A percentile compares a stretch with the other conserved stretches of the same genome.
phyloP scores from a whole-genome alignment of 2,113 vertebrate genomes.

The Casuarius casuarius region DNA sequence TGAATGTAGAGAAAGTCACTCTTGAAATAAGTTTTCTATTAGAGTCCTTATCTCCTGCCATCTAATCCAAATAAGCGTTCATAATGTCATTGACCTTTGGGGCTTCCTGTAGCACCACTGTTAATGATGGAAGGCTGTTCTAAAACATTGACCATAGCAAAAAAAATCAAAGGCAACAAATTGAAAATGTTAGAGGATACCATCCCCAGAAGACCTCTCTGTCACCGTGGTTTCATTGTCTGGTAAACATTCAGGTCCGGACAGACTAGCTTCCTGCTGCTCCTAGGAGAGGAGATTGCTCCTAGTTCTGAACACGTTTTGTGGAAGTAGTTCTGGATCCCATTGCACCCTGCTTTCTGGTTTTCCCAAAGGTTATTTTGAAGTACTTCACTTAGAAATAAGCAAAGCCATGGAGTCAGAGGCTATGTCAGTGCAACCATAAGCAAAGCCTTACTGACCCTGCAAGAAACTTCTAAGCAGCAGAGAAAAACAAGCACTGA shows the following conservation, averaged over 20 bases:
- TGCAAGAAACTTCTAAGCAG: not conserved
- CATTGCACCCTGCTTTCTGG: not conserved
- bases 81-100: not conserved
- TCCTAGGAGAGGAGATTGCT: not conserved
- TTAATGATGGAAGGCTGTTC: conserved; percentile 21
- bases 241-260: not conserved
- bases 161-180: conserved; percentile 51
- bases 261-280: not conserved
- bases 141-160: not conserved
- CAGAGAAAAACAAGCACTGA: not conserved
- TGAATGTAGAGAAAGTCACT: not conserved
- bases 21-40: not conserved
- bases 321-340: not conserved
- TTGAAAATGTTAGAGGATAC: not conserved
- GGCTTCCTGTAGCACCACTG: conserved; percentile 9
- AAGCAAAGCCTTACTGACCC: not conserved
- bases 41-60: conserved; percentile 8
- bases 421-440: not conserved
- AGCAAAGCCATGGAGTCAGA: not conserved
- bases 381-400: not conserved
- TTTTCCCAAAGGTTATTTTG: not conserved
- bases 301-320: not conserved
- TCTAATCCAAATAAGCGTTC: conserved; percentile 22
- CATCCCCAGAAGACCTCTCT: not conserved
- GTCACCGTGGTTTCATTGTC: not conserved